Evolutionary conservation across 2,797 vertebrate species (phyloP).

Genomic region (Gymnoscopelus microlampas): DNA sequence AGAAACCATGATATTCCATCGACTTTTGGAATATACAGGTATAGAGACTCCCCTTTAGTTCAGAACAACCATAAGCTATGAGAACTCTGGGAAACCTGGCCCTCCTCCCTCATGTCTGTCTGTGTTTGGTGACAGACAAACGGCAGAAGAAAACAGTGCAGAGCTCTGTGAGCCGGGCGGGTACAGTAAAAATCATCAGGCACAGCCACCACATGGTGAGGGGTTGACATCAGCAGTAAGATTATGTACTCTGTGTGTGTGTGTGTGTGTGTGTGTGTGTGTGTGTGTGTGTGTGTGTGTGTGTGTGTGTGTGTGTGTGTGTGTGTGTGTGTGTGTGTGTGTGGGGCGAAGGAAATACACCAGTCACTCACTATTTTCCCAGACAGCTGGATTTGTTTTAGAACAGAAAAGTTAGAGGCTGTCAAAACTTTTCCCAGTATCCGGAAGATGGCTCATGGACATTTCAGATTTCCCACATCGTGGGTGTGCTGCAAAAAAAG

Average conservation of each 20-base stretch:
- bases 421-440: no score
- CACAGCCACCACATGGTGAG: constrained; percentile 65
- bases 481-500: no score
- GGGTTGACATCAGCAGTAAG: constrained; percentile 45
- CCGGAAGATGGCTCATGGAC: no score
- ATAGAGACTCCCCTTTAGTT: constrained; percentile 5
- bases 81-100: constrained; percentile 43
- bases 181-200: constrained; percentile 69
- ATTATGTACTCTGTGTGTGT: constrained; percentile 1
- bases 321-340: background rate
- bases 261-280: constrained; percentile 21
- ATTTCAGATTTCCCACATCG: no score
- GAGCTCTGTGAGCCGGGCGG: constrained; percentile 46
- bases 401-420: no score
- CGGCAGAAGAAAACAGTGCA: constrained; percentile 51
- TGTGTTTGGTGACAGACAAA: constrained; percentile 23
- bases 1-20: background rate
- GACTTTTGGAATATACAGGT: background rate
- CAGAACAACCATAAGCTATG: constrained; percentile 12
- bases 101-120: constrained; percentile 4
- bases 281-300: constrained; percentile 15
- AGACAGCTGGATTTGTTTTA: no score
- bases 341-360: no score
- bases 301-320: constrained; percentile 22
- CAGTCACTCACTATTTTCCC: no score